Evolutionary conservation across 2,113 vertebrate species (phyloP).

Genomic region (Myotis davidii): DNA sequence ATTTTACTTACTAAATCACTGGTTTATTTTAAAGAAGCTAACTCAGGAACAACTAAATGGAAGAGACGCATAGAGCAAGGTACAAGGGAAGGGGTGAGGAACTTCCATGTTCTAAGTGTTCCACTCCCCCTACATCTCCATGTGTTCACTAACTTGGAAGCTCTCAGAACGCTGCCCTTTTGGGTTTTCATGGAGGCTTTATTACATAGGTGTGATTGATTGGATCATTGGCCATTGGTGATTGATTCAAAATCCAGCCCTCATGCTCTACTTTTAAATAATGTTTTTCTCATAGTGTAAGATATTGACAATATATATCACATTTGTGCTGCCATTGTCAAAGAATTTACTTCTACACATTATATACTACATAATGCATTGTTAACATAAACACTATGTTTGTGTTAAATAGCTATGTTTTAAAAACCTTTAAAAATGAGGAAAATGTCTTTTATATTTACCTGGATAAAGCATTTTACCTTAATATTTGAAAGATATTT

Average conservation of each 20-base stretch:
- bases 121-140: background rate
- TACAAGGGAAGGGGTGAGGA: background rate
- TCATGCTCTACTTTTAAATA: background rate
- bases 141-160: background rate
- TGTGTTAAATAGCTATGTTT: conserved; percentile 4
- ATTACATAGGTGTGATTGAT: background rate
- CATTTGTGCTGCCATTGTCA: background rate
- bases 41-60: background rate
- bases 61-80: background rate
- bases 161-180: background rate
- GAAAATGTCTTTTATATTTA: background rate
- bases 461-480: background rate
- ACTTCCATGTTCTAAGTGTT: background rate
- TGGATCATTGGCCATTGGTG: background rate
- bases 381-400: background rate
- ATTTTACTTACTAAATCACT: background rate
- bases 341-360: background rate
- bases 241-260: background rate
- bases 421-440: conserved; percentile 17
- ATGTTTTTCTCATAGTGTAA: background rate
- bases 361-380: background rate
- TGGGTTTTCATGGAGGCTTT: background rate
- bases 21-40: background rate
- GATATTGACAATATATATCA: background rate
- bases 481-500: background rate